These are phyloP conservation scores for Potamilus streckersoni DNA, from an alignment of 1,140 invertebrate genomes.

Conservation along the genomic window DNA sequence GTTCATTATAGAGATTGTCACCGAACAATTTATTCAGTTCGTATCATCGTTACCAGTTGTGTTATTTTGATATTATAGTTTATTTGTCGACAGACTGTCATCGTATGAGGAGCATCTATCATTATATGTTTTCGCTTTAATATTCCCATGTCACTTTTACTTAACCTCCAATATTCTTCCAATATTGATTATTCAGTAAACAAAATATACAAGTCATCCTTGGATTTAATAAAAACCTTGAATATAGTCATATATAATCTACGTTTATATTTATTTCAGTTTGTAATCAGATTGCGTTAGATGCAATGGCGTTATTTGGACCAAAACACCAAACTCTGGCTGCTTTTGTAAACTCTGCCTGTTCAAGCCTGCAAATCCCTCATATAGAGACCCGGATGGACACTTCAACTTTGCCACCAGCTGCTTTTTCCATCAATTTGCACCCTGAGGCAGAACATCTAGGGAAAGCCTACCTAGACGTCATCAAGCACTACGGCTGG, in stretches of 20 bases:
- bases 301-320: conserved; percentile 17
- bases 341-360: conserved; percentile 18
- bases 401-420: conserved; percentile 5
- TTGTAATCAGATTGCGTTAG: conserved; percentile 20
- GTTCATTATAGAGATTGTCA: no score
- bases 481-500: conserved; percentile 27
- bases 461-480: conserved; percentile 11
- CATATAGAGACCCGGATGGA: conserved; percentile 29
- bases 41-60: no score
- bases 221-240: background rate
- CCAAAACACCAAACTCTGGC: conserved; percentile 20
- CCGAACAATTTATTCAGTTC: no score
- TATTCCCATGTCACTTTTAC: background rate
- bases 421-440: conserved; percentile 22
- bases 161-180: background rate
- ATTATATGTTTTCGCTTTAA: background rate
- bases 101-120: background rate
- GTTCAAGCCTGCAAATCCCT: conserved; percentile 21
- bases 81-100: background rate
- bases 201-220: background rate
- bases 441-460: conserved; percentile 24
- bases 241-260: background rate
- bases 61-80: no score
- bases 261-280: conserved; percentile 12
- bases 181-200: background rate